Conservation (phyloP, 2,888 invertebrate genomes). For the Balanococcus diminutus region DNA sequence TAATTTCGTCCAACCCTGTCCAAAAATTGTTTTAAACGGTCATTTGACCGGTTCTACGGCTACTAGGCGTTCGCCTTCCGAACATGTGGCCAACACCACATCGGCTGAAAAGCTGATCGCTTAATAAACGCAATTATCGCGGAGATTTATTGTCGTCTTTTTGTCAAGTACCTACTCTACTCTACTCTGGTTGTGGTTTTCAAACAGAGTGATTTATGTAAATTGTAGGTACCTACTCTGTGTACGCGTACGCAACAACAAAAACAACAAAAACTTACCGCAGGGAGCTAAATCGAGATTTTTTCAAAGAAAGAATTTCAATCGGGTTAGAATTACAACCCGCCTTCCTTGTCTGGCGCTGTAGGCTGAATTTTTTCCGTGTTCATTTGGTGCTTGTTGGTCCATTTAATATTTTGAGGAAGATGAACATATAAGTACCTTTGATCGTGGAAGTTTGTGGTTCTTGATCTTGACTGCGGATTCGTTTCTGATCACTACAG, state of each 20-base stretch:
- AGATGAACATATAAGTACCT: no score
- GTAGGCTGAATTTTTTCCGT: background rate
- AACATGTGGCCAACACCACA: background rate
- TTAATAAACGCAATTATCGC: constrained; percentile 10
- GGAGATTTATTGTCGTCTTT: constrained; percentile 34
- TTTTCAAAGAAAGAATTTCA: background rate
- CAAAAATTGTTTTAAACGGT: constrained; percentile 10
- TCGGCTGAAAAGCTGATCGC: constrained; percentile 29
- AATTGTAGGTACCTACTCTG: background rate
- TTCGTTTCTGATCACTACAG: no score
- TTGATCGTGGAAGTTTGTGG: no score
- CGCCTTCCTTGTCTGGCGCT: background rate
- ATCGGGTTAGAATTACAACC: background rate
- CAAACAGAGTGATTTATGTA: background rate
- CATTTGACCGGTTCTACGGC: constrained; percentile 13
- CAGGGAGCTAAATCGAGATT: background rate
- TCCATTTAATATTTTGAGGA: no score
- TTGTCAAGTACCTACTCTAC: constrained; percentile 11
- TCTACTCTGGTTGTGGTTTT: background rate
- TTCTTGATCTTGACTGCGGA: no score
- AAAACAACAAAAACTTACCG: background rate
- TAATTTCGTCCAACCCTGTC: constrained; percentile 3
- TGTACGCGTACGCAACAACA: background rate
- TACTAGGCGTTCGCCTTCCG: background rate
- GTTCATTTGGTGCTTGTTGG: background rate